Percentiles rank a stretch among this genome's conserved stretches.
Evolutionary conservation across 2,888 invertebrate genomes (phyloP).

Genomic region (Ligdia adustata): DNA sequence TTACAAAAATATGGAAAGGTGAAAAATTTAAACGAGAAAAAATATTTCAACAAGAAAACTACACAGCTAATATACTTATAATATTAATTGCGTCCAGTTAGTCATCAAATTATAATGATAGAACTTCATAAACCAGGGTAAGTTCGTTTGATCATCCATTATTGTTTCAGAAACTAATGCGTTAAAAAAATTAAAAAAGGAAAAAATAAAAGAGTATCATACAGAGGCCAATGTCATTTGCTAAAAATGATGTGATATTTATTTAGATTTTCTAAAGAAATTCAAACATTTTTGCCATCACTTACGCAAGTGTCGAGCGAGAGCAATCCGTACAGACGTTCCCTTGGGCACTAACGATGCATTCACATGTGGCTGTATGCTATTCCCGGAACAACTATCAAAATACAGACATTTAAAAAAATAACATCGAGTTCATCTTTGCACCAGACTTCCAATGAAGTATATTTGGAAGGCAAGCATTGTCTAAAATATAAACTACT

Average conservation of each 20-base stretch:
- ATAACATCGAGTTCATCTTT: not conserved
- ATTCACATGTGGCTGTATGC: slow-evolving; percentile 33
- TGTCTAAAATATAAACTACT: slow-evolving; percentile 1
- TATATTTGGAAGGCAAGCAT: not conserved
- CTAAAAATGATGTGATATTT: no score
- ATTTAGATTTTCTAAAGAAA: no score
- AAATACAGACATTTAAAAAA: slow-evolving; percentile 3
- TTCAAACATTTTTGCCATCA: slow-evolving; percentile 11
- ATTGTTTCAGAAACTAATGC: no score
- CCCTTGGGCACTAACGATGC: slow-evolving; percentile 37
- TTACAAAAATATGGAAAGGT: not conserved
- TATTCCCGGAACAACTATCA: not conserved
- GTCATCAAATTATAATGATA: no score
- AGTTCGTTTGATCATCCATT: no score
- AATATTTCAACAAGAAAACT: not conserved
- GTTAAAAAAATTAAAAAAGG: no score
- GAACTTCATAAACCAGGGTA: no score
- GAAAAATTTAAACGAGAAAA: not conserved
- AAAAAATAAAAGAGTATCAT: no score
- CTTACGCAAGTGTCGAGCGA: slow-evolving; percentile 7
- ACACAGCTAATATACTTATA: no score
- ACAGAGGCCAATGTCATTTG: no score
- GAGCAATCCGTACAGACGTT: slow-evolving; percentile 4
- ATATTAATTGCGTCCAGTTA: no score
- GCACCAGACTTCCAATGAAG: no score